phyloP scores from a whole-genome alignment of 2,888 invertebrate genomes.

The Agrochola macilenta region DNA sequence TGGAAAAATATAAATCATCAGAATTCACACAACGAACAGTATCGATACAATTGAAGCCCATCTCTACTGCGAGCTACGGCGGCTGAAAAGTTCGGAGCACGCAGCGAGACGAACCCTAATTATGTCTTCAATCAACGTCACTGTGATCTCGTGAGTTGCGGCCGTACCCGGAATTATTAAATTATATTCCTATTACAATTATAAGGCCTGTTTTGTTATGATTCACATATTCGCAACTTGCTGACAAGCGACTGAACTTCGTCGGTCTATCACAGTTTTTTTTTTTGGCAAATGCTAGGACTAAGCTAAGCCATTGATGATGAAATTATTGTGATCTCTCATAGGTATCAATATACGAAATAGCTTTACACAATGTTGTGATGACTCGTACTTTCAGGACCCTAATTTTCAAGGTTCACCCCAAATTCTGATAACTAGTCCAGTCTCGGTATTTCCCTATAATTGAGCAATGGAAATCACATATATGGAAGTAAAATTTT shows the following conservation, averaged over 20 bases:
- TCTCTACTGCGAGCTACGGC: constrained; percentile 16
- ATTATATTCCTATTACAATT: constrained; percentile 35
- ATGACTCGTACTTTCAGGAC: not conserved
- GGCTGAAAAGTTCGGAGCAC: constrained; percentile 44
- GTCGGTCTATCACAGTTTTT: no score
- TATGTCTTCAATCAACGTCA: constrained; percentile 63
- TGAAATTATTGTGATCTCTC: not conserved
- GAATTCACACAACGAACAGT: not conserved
- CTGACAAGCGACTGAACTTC: no score
- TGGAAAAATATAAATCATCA: not conserved
- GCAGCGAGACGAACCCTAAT: constrained; percentile 45
- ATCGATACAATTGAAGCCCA: constrained; percentile 36
- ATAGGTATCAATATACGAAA: no score
- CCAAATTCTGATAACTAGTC: not conserved
- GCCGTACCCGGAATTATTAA: constrained; percentile 37
- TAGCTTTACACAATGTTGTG: not conserved
- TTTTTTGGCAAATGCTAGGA: no score
- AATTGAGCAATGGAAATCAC: not conserved
- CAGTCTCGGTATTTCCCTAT: not conserved
- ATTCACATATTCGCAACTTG: not conserved
- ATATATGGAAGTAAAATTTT: not conserved
- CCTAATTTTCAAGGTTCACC: not conserved
- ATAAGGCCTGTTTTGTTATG: constrained; percentile 9
- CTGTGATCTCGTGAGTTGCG: constrained; percentile 23
- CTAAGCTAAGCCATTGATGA: not conserved